Conservation (phyloP, 92 coral and sea anemone genomes). For the Actinostola sp. region DNA sequence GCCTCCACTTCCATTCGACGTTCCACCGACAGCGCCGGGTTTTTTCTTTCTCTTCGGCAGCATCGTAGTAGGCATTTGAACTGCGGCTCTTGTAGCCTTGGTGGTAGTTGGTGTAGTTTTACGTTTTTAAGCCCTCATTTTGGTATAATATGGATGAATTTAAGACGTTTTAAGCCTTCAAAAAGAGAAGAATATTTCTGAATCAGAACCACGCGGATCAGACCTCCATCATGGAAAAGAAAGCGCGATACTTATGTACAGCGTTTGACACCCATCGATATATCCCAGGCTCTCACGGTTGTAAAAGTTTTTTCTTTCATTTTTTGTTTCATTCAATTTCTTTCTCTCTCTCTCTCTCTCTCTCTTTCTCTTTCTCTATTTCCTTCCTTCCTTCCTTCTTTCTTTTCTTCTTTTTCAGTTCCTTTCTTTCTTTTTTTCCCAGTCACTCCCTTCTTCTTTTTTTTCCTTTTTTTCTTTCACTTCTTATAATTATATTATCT, state of each 20-base stretch:
- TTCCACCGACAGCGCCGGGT: constrained; percentile 53
- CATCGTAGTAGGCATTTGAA: constrained; percentile 79
- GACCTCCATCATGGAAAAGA: constrained; percentile 75
- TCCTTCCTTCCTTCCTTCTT: background rate
- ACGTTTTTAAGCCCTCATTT: constrained; percentile 55
- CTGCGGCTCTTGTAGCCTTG: constrained; percentile 28
- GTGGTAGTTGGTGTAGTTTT: constrained; percentile 17
- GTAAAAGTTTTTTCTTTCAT: background rate
- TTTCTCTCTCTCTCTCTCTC: background rate
- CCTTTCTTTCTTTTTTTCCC: no score
- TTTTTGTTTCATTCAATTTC: background rate
- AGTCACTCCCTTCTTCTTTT: no score
- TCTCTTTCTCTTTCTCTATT: no score
- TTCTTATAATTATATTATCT: no score
- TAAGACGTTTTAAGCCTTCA: constrained; percentile 46
- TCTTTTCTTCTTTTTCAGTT: background rate
- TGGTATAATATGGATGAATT: constrained; percentile 35
- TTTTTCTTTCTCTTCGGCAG: constrained; percentile 80
- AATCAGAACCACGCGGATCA: constrained; percentile 81
- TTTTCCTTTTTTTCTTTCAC: no score
- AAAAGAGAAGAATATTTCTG: constrained; percentile 49
- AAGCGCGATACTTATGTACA: constrained; percentile 44
- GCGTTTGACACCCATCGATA: constrained; percentile 58
- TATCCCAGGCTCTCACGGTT: constrained; percentile 21
- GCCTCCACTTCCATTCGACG: constrained; percentile 60